phyloP scores from a whole-genome alignment of 2,888 invertebrate species.

The Thymelicus sylvestris region DNA sequence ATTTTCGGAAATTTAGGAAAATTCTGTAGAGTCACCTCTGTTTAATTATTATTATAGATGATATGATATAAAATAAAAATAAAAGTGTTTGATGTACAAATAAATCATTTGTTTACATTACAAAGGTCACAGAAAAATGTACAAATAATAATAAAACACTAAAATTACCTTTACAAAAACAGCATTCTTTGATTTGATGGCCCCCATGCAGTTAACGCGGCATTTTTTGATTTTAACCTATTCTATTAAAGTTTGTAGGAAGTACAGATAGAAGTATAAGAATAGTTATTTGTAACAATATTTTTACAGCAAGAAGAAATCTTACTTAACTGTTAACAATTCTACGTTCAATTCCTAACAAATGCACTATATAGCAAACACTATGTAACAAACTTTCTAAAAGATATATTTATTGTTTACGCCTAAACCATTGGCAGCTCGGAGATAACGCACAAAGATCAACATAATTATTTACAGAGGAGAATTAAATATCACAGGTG shows the following conservation, averaged over 20 bases:
- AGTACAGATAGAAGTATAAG: constrained; percentile 38
- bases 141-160: constrained; percentile 34
- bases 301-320: constrained; percentile 49
- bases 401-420: constrained; percentile 56
- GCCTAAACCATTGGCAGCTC: constrained; percentile 61
- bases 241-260: constrained; percentile 33
- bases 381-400: constrained; percentile 64
- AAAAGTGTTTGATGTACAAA: too few relatives aligned
- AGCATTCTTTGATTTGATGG: constrained; percentile 76
- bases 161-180: constrained; percentile 67
- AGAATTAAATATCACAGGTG: constrained; percentile 80
- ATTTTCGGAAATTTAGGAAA: too few relatives aligned
- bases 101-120: constrained; percentile 2
- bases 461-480: constrained; percentile 60
- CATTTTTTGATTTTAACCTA: constrained; percentile 44
- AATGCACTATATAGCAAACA: constrained; percentile 49
- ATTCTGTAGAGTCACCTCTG: too few relatives aligned
- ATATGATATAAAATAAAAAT: too few relatives aligned
- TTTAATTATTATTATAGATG: too few relatives aligned
- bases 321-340: constrained; percentile 40
- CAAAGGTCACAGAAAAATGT: background rate
- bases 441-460: constrained; percentile 60
- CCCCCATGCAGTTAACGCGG: constrained; percentile 75
- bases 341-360: constrained; percentile 51
- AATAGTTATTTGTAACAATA: constrained; percentile 46